Evolutionary conservation across 2,888 invertebrate genomes (phyloP), one percentile per base, ranked within the genome.

Genomic region (Hyposoter dolosus): DNA sequence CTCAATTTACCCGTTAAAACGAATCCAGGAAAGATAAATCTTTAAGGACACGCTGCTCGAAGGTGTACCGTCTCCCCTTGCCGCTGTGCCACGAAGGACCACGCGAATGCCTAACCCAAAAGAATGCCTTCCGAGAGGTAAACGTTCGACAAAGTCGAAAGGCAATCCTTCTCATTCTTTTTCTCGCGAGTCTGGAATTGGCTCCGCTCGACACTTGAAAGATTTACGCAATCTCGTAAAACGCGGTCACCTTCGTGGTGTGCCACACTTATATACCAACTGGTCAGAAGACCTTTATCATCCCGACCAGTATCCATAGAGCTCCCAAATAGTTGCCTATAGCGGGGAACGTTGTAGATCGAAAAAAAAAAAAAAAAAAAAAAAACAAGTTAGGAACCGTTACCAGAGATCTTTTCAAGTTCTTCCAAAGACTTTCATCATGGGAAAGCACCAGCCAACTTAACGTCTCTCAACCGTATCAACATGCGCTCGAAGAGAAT

Each of bases 181-280:
- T 15, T 15, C 60, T 28, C 60, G 15, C 15, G 50, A 74, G 50
- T 45, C 60, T 65, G 56, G 78, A 69, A 72, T 75, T 68, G 43
- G 53, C 43, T 50, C 40, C 6, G 43, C 68, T 56, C 74, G 78
- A 82, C 78, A 83, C 78, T 72, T 66, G 63, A 63, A 72, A 86
- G 83, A 86, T 86, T 88, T 87, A 86, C 86, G 83, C 81, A 86
- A 88, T 85, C 83, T 84, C 78, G 82, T 81, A 84, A 85, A 88
- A 88, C 85, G 84, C 69, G 68, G 68, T 77, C 77, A 71, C 71
- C 79, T 53, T 76, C n/a, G 56, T 72, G 56, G 79, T 71, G 47
- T 47, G 74, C 23, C 28, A 12, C 56, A 50, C 56, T 19, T 40
- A 28, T 56, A 28, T 68, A 53, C 9, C 23, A 68, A 45, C 60